Base-by-base conservation (phyloP, 2,113 vertebrate species). In the Sterna hirundo region DNA sequence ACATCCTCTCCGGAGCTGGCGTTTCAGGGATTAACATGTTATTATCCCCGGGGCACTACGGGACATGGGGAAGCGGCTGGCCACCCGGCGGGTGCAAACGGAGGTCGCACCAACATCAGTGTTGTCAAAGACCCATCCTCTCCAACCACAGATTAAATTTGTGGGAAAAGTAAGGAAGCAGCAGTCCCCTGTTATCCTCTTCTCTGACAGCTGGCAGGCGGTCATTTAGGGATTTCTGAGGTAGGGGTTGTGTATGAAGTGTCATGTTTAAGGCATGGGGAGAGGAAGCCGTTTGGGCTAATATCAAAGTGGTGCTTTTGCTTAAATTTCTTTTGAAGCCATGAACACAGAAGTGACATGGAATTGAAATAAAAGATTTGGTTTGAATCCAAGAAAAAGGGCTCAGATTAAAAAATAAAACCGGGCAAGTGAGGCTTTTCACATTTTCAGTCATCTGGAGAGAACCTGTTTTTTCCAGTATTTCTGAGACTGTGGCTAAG, bases 1-100 rank as follows among this genome's bases (percentile, higher is more conserved):
- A 51, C 3, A 13, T 42, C 49, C 32, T 23, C 23, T 64, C 10
- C 0, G 0, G 38, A 47, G 64, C 8, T 27, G 8, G 15, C 2
- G 0, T 36, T 83, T 66, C 40, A 6, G 29, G 51, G 46, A 15
- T 78, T 61, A 42, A 42, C 0, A 0, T 6, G 6, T 42, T 55
- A 4, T 17, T 16, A 5, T 15, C 38, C 15, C 58, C 0, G 0
- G 18, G 36, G 27, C 27, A 46, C 23, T 19, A 16, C 0, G 2
- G 36, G 65, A 32, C 13, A 5, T 2, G 20, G 58, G 51, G 51
- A 88, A 60, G 23, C 46, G 13, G 17, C 13, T 72, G 72, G 23
- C 8, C 19, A 22, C 7, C 51, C 30, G 49, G 30, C 1, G 6
- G 29, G 25, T 58, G 51, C 12, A 13, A 47, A 40, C 0, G 1